These are phyloP conservation scores for Emys orbicularis DNA, from an alignment of 2,797 vertebrate species.

Conservation along the genomic window DNA sequence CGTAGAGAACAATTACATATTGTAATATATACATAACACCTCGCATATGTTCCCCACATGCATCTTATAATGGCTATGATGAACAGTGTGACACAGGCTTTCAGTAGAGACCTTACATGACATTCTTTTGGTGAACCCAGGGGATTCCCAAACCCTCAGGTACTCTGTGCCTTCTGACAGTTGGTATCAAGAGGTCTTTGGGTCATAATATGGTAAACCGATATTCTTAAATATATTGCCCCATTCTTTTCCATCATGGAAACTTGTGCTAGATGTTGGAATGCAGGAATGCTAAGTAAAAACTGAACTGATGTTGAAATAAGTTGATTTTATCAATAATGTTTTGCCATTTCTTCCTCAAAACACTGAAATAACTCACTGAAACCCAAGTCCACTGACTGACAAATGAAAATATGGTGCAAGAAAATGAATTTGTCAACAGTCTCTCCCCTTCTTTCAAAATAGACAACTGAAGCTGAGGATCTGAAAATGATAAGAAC, in stretches of 20 bases:
- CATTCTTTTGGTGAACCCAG: background rate
- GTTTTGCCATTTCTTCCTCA: background rate
- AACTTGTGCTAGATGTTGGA: background rate
- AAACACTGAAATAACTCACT: background rate
- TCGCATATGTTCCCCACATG: background rate
- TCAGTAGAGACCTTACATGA: background rate
- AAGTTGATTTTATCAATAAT: background rate
- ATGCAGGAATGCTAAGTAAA: background rate
- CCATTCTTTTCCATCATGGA: background rate
- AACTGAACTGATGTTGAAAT: slow-evolving; percentile 2
- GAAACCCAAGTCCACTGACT: background rate
- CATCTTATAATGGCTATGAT: background rate
- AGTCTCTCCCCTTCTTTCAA: slow-evolving; percentile 17
- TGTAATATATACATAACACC: background rate
- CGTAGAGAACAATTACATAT: background rate
- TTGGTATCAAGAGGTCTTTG: background rate
- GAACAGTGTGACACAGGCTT: background rate
- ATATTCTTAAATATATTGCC: background rate
- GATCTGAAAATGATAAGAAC: background rate
- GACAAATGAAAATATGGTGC: slow-evolving; percentile 4
- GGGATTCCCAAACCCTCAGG: background rate
- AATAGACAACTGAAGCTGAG: slow-evolving; percentile 19
- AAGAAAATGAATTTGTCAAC: slow-evolving; percentile 37
- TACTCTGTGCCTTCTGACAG: background rate
- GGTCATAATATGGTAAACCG: background rate